Conservation (phyloP, 2,113 vertebrate species). For the Mastomys natalensis region DNA sequence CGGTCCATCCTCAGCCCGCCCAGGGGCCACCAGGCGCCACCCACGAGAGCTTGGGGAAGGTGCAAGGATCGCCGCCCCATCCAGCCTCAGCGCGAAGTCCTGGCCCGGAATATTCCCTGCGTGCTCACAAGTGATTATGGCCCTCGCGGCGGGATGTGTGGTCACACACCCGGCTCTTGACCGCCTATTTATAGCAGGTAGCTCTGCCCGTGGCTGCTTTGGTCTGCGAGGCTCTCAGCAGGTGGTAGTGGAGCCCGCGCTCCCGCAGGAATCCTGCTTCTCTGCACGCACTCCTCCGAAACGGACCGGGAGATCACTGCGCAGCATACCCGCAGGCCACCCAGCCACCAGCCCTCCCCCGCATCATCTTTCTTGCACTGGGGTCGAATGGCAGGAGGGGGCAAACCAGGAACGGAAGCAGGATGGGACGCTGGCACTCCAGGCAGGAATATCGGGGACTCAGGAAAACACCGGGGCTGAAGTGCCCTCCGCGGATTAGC, state of each 20-base stretch:
- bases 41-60: no score
- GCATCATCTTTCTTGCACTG: background rate
- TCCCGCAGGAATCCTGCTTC: background rate
- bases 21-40: background rate
- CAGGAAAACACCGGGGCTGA: background rate
- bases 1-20: background rate
- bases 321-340: background rate
- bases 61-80: background rate
- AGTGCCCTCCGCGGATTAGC: no score
- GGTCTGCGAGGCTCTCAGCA: conserved; percentile 37
- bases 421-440: background rate
- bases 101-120: background rate
- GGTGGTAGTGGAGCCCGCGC: conserved; percentile 50
- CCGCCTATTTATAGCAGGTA: conserved; percentile 71
- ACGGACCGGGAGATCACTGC: background rate
- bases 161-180: conserved; percentile 19
- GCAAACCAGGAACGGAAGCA: background rate
- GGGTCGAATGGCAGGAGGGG: background rate
- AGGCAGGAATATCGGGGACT: background rate
- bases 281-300: background rate
- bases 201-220: background rate
- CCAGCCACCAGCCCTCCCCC: background rate
- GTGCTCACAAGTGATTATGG: background rate
- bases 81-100: background rate
- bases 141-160: conserved; percentile 45